These are phyloP conservation scores for Scophthalmus maximus DNA, from an alignment of 2,113 vertebrate genomes.

Conservation along the genomic window DNA sequence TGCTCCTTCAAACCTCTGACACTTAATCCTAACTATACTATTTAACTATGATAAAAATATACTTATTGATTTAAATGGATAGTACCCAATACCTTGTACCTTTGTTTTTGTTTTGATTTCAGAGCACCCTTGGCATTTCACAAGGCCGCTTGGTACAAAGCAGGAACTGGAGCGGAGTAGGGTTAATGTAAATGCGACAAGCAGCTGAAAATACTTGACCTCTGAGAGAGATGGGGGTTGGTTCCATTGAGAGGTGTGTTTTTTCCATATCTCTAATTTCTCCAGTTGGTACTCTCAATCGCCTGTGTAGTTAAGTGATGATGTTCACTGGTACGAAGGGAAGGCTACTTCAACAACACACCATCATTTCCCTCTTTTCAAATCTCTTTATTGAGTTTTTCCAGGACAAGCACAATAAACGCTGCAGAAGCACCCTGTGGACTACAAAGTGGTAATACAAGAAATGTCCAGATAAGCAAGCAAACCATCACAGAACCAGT, in stretches of 20 bases:
- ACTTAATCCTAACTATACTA: too few relatives aligned
- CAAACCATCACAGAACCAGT: too few relatives aligned
- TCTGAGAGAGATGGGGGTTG: constrained; percentile 19
- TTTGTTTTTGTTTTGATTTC: constrained; percentile 66
- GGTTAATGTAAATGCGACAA: constrained; percentile 70
- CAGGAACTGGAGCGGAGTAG: constrained; percentile 62
- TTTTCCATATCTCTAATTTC: constrained; percentile 11
- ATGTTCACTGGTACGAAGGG: constrained; percentile 13
- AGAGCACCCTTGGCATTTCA: constrained; percentile 59
- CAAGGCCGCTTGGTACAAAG: constrained; percentile 48
- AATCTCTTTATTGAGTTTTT: too few relatives aligned
- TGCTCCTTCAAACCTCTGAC: too few relatives aligned
- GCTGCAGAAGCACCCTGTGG: too few relatives aligned
- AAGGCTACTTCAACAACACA: constrained; percentile 19
- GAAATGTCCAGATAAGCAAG: too few relatives aligned
- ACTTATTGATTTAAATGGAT: too few relatives aligned
- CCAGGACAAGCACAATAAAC: too few relatives aligned
- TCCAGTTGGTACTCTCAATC: constrained; percentile 24
- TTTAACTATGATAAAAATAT: too few relatives aligned
- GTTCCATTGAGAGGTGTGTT: constrained; percentile 36
- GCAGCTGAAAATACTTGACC: constrained; percentile 76
- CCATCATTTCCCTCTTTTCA: too few relatives aligned
- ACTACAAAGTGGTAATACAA: too few relatives aligned
- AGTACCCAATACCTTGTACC: too few relatives aligned
- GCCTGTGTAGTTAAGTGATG: constrained; percentile 26